Evolutionary conservation across 2,113 vertebrate genomes (phyloP).

Genomic region (Thamnaconus septentrionalis): DNA sequence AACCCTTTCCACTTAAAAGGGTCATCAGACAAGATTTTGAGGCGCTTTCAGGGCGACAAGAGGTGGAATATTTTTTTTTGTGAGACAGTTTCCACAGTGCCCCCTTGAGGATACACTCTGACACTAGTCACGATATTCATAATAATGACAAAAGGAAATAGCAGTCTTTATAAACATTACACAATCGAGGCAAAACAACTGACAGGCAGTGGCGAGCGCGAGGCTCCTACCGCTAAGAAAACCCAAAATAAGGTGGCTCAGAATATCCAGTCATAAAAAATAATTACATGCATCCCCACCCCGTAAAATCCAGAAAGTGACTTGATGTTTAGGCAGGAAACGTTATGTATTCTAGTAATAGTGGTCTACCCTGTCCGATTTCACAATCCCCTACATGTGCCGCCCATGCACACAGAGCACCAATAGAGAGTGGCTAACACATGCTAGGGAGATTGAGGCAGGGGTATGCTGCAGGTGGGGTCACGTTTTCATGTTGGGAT

Average conservation of each 20-base stretch:
- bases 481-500: constrained; percentile 15
- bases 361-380: constrained; percentile 57
- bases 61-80: constrained; percentile 48
- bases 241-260: constrained; percentile 68
- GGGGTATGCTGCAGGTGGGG: constrained; percentile 43
- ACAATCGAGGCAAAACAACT: constrained; percentile 69
- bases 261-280: constrained; percentile 71
- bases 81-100: constrained; percentile 66
- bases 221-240: constrained; percentile 66
- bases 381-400: constrained; percentile 69
- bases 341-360: constrained; percentile 42
- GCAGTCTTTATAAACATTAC: constrained; percentile 64
- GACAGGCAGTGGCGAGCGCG: constrained; percentile 64
- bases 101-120: constrained; percentile 66
- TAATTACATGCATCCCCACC: constrained; percentile 69
- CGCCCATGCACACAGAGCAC: constrained; percentile 77
- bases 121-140: constrained; percentile 69
- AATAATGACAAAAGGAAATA: constrained; percentile 31
- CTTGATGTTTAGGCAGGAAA: constrained; percentile 63
- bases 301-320: constrained; percentile 63
- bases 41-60: constrained; percentile 68
- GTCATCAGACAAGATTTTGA: constrained; percentile 61
- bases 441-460: constrained; percentile 55
- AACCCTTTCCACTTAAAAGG: constrained; percentile 54
- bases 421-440: constrained; percentile 70